Conservation (phyloP, 2,888 invertebrate species). For the Drosophila parthenogenetica region DNA sequence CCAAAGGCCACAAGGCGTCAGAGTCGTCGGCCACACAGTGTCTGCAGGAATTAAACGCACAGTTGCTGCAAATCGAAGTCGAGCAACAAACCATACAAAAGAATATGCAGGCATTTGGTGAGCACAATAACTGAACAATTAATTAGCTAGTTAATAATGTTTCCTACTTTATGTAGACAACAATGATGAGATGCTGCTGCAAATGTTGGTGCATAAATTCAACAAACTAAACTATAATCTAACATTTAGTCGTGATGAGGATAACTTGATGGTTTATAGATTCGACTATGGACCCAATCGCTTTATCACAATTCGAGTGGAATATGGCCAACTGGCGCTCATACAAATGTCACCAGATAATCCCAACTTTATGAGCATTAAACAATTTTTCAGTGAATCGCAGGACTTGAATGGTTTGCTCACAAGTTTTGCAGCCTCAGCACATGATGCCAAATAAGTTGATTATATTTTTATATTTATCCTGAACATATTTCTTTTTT, state of each 20-base stretch:
- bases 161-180: neutral
- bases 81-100: conserved; percentile 2
- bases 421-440: neutral
- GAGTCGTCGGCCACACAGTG: neutral
- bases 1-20: neutral
- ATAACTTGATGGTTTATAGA: conserved; percentile 11
- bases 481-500: neutral
- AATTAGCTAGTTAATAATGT: neutral
- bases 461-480: neutral
- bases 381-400: conserved; percentile 17
- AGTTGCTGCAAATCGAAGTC: neutral
- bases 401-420: conserved; percentile 57
- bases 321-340: conserved; percentile 9
- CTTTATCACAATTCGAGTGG: conserved; percentile 7
- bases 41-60: neutral
- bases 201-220: conserved; percentile 4
- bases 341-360: conserved; percentile 37
- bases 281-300: conserved; percentile 14
- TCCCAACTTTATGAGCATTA: conserved; percentile 29
- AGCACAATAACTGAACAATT: neutral
- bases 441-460: neutral
- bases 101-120: conserved; percentile 10
- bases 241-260: neutral
- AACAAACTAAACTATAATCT: conserved; percentile 21
- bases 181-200: neutral